Percentiles rank a stretch among this genome's conserved stretches.
phyloP scores from a whole-genome alignment of 2,113 vertebrate species.

The Balaeniceps rex region DNA sequence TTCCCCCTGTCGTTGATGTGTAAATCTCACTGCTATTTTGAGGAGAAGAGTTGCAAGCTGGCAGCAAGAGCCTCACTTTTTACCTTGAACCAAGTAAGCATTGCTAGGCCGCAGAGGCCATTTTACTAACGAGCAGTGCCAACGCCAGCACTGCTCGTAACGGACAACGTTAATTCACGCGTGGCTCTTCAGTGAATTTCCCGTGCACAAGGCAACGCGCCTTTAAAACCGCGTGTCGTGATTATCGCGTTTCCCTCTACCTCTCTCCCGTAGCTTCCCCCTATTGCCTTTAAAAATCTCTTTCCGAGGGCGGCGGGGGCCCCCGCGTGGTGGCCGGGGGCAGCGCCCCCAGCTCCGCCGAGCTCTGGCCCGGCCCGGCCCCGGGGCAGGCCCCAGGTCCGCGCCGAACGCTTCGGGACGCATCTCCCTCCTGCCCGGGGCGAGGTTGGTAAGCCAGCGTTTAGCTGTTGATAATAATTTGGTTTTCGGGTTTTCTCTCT shows the following conservation, averaged over 20 bases:
- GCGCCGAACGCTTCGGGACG: background rate
- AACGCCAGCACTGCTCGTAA: rapidly evolving
- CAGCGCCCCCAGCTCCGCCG: background rate
- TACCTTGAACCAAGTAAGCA: background rate
- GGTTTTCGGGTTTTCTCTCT: background rate
- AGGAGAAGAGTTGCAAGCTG: background rate
- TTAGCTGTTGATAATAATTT: background rate
- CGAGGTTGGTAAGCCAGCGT: background rate
- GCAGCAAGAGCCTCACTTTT: no score
- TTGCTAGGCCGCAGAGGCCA: background rate
- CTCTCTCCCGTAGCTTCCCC: no score
- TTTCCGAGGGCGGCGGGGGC: background rate
- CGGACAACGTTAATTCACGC: rapidly evolving
- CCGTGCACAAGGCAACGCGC: background rate
- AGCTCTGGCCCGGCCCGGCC: no score
- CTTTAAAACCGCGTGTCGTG: background rate
- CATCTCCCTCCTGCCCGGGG: background rate
- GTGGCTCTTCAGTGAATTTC: background rate
- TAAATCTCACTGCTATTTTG: background rate
- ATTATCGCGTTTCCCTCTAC: no score
- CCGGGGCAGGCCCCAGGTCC: background rate
- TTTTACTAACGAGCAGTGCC: rapidly evolving
- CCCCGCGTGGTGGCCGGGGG: background rate
- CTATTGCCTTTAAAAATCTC: rapidly evolving
- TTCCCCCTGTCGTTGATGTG: background rate